Percentiles rank a stretch among this genome's conserved stretches.
phyloP scores from a whole-genome alignment of 1,140 invertebrate genomes.

The Schlechtendalia chinensis region DNA sequence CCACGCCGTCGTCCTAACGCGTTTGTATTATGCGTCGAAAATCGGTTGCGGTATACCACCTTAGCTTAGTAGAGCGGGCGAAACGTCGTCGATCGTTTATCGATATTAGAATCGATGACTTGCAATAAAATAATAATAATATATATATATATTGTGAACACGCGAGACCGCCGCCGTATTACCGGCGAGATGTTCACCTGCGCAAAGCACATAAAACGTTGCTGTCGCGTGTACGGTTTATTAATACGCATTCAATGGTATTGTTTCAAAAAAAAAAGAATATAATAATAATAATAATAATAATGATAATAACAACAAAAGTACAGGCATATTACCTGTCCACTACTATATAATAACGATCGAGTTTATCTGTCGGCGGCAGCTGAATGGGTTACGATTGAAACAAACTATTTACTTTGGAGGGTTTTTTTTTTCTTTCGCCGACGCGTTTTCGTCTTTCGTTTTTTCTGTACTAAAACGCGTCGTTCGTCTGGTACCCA shows the following conservation, averaged over 20 bases:
- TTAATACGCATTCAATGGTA: not conserved
- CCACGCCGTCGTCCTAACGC: not conserved
- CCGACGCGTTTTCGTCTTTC: constrained; percentile 17
- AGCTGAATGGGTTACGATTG: constrained; percentile 44
- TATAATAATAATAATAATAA: not conserved
- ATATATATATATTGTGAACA: not conserved
- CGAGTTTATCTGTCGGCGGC: constrained; percentile 14
- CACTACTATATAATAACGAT: constrained; percentile 12
- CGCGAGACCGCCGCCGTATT: not conserved
- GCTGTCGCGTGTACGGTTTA: not conserved
- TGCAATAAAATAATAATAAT: constrained; percentile 15
- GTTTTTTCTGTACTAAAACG: constrained; percentile 31
- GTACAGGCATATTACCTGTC: not conserved
- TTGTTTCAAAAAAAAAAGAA: constrained; percentile 21
- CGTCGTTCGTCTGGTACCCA: constrained; percentile 30
- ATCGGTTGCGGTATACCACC: constrained; percentile 1
- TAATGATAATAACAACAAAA: too few relatives aligned
- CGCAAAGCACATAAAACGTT: not conserved
- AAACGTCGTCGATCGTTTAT: not conserved
- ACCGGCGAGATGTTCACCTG: not conserved
- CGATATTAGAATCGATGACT: constrained; percentile 24
- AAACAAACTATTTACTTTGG: constrained; percentile 44
- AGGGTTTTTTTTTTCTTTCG: constrained; percentile 46
- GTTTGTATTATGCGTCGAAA: not conserved
- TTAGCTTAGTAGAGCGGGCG: too few relatives aligned